Conservation (phyloP, 2,888 invertebrate species). For the Cotesia congregata region DNA sequence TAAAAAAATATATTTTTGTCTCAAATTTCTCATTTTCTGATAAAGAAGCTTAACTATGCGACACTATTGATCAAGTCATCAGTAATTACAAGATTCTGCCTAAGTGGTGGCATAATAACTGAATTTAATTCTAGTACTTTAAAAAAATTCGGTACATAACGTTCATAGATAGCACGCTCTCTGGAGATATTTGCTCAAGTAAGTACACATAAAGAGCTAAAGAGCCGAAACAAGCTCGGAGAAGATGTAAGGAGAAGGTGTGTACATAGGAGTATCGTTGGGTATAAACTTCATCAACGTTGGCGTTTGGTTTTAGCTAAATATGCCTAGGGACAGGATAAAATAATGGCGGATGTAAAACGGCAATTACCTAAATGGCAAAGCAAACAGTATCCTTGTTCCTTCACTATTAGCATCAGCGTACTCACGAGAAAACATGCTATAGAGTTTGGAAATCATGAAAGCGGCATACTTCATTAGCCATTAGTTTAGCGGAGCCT, state of each 20-base stretch:
- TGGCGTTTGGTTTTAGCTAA: slow-evolving; percentile 56
- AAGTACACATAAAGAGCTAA: slow-evolving; percentile 32
- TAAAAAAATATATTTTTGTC: not conserved
- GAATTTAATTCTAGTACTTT: not conserved
- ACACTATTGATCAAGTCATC: not conserved
- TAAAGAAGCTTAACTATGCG: not conserved
- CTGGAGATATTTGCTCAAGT: slow-evolving; percentile 6
- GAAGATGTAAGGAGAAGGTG: slow-evolving; percentile 24
- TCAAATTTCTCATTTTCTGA: not conserved
- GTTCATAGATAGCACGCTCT: not conserved
- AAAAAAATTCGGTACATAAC: not conserved
- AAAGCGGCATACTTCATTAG: not conserved
- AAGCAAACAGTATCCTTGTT: slow-evolving; percentile 69
- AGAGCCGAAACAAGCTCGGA: slow-evolving; percentile 32
- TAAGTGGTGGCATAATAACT: not conserved
- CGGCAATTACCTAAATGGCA: slow-evolving; percentile 70
- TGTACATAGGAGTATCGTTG: slow-evolving; percentile 7
- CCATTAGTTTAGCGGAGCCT: not conserved
- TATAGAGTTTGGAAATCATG: not conserved
- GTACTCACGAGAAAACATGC: not conserved
- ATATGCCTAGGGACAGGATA: slow-evolving; percentile 34
- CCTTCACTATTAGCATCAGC: slow-evolving; percentile 62
- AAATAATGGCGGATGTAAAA: slow-evolving; percentile 46
- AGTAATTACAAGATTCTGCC: not conserved
- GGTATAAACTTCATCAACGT: not conserved